These are phyloP conservation scores for Ceratitis capitata DNA, from an alignment of 1,140 invertebrate genomes.

Conservation along the genomic window DNA sequence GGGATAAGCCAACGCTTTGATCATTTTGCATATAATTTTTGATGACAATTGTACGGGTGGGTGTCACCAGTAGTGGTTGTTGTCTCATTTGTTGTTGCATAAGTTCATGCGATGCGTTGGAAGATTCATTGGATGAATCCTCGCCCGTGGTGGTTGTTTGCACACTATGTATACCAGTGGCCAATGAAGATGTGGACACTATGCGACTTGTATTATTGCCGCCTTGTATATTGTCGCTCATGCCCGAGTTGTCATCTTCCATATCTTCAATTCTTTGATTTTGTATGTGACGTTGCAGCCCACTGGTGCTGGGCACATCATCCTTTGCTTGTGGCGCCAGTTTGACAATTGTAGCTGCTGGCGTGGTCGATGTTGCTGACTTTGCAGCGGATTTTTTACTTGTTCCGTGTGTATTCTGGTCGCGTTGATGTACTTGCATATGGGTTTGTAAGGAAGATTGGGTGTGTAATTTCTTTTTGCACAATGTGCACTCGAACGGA, in stretches of 20 bases:
- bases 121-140: conserved; percentile 60
- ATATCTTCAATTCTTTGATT: conserved; percentile 55
- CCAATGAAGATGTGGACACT: conserved; percentile 44
- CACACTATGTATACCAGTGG: conserved; percentile 23
- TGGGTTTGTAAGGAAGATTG: conserved; percentile 63
- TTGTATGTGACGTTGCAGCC: conserved; percentile 39
- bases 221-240: conserved; percentile 40
- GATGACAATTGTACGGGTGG: conserved; percentile 60
- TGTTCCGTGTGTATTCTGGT: conserved; percentile 51
- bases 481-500: conserved; percentile 75
- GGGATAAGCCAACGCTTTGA: conserved; percentile 43
- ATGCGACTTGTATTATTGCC: conserved; percentile 48
- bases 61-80: conserved; percentile 54
- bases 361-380: conserved; percentile 38
- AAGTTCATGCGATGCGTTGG: conserved; percentile 59
- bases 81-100: conserved; percentile 50
- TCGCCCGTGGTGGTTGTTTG: conserved; percentile 53
- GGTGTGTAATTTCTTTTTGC: conserved; percentile 64
- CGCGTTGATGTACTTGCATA: conserved; percentile 63
- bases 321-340: conserved; percentile 42
- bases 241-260: conserved; percentile 57
- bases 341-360: conserved; percentile 41
- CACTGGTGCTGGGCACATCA: conserved; percentile 49
- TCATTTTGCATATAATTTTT: conserved; percentile 60
- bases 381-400: conserved; percentile 19